A percentile compares a stretch with the other conserved stretches of the same genome.
Evolutionary conservation across 2,113 vertebrate genomes (phyloP).

Genomic region (Hyperopisus bebe): DNA sequence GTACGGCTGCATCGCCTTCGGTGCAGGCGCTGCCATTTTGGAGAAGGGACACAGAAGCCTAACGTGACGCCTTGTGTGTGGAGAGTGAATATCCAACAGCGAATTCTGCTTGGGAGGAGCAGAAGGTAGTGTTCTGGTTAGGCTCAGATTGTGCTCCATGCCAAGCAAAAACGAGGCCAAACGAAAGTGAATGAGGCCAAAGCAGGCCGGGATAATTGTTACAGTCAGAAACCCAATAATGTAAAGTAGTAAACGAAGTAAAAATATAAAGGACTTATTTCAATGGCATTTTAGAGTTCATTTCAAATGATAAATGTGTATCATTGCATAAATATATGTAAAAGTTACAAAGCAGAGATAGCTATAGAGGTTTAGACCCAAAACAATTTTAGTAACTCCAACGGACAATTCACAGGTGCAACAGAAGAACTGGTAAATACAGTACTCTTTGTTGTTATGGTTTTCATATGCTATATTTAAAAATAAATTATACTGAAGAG

Average conservation of each 20-base stretch:
- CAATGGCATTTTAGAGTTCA: not conserved
- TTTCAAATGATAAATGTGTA: not conserved
- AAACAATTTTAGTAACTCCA: not conserved
- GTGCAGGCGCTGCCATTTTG: not conserved
- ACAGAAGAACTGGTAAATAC: not conserved
- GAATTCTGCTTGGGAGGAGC: not conserved
- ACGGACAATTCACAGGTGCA: not conserved
- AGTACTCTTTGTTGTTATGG: not conserved
- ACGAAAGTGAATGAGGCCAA: not conserved
- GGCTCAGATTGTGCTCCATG: not conserved
- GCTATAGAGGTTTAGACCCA: not conserved
- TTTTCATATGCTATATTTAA: not conserved
- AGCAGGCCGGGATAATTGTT: not conserved
- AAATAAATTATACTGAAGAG: not conserved
- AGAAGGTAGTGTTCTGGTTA: not conserved
- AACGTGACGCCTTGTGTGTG: not conserved
- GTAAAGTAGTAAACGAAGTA: not conserved
- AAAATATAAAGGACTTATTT: not conserved
- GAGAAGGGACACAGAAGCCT: not conserved
- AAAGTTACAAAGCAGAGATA: not conserved
- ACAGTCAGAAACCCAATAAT: not conserved
- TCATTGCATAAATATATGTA: not conserved
- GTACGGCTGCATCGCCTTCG: conserved; percentile 20
- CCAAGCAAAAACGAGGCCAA: not conserved
- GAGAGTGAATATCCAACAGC: not conserved